A percentile compares a stretch with the other conserved stretches of the same genome.
Evolutionary conservation across 2,888 invertebrate genomes (phyloP).

Genomic region (Scaptomyza cyrtandrae): DNA sequence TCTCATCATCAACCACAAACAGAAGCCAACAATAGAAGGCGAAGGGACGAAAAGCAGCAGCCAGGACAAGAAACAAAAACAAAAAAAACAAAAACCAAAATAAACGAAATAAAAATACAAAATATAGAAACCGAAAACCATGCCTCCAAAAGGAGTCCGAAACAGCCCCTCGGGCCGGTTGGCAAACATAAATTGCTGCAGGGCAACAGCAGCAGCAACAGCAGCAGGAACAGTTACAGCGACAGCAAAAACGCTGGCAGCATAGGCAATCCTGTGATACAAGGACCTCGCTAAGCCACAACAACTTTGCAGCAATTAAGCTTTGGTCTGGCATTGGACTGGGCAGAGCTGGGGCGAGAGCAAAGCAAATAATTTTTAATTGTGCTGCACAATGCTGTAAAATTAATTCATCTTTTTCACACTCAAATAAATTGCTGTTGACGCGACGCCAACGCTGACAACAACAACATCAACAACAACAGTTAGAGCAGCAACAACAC

Average conservation of each 20-base stretch:
- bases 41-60: constrained; percentile 30
- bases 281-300: constrained; percentile 75
- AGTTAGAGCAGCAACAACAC: constrained; percentile 36
- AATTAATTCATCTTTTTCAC: constrained; percentile 81
- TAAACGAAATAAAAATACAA: constrained; percentile 14
- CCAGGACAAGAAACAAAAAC: constrained; percentile 10
- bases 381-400: constrained; percentile 81
- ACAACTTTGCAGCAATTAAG: constrained; percentile 80
- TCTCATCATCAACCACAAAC: constrained; percentile 80
- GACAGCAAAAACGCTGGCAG: constrained; percentile 23
- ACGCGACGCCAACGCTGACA: constrained; percentile 68
- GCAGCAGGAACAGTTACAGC: constrained; percentile 34
- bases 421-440: constrained; percentile 81
- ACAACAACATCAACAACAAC: constrained; percentile 26
- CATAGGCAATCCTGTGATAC: constrained; percentile 57
- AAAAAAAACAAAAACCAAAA: constrained; percentile 1
- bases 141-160: constrained; percentile 50
- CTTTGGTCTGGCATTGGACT: constrained; percentile 62
- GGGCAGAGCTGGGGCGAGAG: constrained; percentile 10
- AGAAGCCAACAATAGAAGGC: constrained; percentile 73
- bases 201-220: constrained; percentile 47
- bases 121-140: constrained; percentile 34
- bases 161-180: constrained; percentile 64
- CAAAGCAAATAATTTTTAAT: constrained; percentile 79
- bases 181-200: constrained; percentile 80